Percentiles rank a stretch among this genome's conserved stretches.
Evolutionary conservation across 53 echinoderm and acorn worm genomes (phyloP).

Genomic region (Mesocentrotus franciscanus): DNA sequence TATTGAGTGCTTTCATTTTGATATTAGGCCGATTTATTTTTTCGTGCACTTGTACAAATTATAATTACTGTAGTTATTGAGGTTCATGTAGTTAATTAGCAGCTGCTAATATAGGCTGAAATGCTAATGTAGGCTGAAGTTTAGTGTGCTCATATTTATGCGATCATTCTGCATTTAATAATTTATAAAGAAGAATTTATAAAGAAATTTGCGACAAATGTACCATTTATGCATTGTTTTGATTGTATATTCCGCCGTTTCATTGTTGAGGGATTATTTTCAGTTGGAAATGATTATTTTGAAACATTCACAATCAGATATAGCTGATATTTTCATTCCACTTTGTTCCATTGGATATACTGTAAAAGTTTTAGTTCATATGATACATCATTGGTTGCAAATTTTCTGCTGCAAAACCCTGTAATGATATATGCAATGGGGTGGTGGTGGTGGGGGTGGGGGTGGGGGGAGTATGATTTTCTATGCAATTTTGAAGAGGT

Average conservation of each 20-base stretch:
- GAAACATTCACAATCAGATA: neutral
- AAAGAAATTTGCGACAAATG: neutral
- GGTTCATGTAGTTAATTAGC: neutral
- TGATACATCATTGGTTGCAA: neutral
- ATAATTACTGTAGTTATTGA: neutral
- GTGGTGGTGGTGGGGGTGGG: neutral
- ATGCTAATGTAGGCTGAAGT: neutral
- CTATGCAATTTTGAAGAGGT: neutral
- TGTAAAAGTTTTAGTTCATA: neutral
- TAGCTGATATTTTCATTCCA: neutral
- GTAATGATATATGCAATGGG: neutral
- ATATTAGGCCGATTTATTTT: neutral
- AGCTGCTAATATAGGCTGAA: neutral
- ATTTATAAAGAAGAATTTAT: neutral
- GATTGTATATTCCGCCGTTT: neutral
- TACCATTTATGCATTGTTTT: neutral
- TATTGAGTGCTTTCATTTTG: conserved; percentile 36
- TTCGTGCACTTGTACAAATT: neutral
- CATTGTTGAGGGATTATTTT: neutral
- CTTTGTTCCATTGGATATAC: neutral
- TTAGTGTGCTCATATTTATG: neutral
- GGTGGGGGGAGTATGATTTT: neutral
- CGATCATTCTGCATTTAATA: neutral
- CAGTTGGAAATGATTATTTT: neutral
- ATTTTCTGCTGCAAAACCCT: neutral